These are phyloP conservation scores for Caloenas nicobarica DNA, from an alignment of 2,113 vertebrate species.

Conservation along the genomic window DNA sequence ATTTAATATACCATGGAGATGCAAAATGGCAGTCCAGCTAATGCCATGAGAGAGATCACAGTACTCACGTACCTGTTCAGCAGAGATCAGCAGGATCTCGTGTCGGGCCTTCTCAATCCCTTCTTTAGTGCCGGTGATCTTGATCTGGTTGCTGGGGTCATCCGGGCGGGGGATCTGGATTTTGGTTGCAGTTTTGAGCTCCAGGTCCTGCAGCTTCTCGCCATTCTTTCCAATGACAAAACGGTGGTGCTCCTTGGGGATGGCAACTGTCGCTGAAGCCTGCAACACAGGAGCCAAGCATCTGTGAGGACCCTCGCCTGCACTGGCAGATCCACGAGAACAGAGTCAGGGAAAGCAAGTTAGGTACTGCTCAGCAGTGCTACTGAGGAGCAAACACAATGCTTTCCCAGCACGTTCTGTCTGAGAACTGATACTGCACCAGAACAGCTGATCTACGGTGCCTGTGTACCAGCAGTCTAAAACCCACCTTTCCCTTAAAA, in stretches of 20 bases:
- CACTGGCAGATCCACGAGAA: not conserved
- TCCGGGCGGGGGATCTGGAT: slow-evolving; percentile 99
- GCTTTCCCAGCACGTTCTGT: not conserved
- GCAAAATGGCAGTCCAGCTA: not conserved
- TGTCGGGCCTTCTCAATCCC: slow-evolving; percentile 98
- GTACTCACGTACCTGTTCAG: slow-evolving; percentile 87
- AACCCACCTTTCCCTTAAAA: not conserved
- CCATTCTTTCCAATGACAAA: slow-evolving; percentile 99
- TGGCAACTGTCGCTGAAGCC: slow-evolving; percentile 95
- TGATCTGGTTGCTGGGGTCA: slow-evolving; percentile 96
- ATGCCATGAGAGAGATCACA: not conserved
- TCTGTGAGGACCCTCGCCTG: not conserved
- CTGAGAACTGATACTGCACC: not conserved
- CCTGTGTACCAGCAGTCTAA: not conserved
- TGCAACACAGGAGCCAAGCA: slow-evolving; percentile 25
- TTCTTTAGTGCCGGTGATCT: slow-evolving; percentile 99
- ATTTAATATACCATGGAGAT: not conserved
- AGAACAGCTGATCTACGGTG: not conserved
- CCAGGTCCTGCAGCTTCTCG: slow-evolving; percentile 98
- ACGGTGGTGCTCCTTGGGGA: slow-evolving; percentile 98
- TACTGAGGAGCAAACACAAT: not conserved
- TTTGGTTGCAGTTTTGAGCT: slow-evolving; percentile 99
- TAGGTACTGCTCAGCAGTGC: not conserved
- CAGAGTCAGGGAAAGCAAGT: not conserved
- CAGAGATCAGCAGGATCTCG: slow-evolving; percentile 96